Evolutionary conservation across 2,888 invertebrate species (phyloP).

Genomic region (Schizaphis graminum): DNA sequence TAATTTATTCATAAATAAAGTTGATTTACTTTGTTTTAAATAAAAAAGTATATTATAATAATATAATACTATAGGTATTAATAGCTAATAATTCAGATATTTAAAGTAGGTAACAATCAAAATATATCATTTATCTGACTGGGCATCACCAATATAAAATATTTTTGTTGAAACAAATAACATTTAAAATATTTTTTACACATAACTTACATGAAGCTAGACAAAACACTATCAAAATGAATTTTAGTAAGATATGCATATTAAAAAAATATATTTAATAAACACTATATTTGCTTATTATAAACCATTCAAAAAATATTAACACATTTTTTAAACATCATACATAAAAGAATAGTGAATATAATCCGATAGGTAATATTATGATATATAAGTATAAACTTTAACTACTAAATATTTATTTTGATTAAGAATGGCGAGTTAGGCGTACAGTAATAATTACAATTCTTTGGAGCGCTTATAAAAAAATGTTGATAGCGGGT

Average conservation of each 20-base stretch:
- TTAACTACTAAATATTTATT: neutral
- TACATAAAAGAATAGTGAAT: neutral
- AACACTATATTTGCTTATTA: neutral
- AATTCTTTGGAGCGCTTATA: neutral
- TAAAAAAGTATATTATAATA: neutral
- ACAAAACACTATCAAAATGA: neutral
- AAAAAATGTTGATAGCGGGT: neutral
- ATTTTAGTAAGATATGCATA: conserved; percentile 32
- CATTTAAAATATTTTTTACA: neutral
- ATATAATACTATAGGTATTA: neutral
- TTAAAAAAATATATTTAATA: neutral
- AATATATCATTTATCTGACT: neutral
- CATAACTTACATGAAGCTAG: conserved; percentile 44
- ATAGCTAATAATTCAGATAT: neutral
- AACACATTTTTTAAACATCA: neutral
- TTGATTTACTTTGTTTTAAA: neutral
- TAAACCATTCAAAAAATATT: neutral
- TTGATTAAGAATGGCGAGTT: neutral
- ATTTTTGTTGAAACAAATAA: neutral
- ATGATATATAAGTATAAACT: neutral
- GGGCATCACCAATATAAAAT: neutral
- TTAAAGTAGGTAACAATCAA: neutral
- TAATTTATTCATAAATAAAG: neutral
- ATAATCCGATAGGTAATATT: neutral
- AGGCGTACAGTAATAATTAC: neutral